Evolutionary conservation across 2,888 invertebrate species (phyloP).

Genomic region (Parelbella ahira): DNA sequence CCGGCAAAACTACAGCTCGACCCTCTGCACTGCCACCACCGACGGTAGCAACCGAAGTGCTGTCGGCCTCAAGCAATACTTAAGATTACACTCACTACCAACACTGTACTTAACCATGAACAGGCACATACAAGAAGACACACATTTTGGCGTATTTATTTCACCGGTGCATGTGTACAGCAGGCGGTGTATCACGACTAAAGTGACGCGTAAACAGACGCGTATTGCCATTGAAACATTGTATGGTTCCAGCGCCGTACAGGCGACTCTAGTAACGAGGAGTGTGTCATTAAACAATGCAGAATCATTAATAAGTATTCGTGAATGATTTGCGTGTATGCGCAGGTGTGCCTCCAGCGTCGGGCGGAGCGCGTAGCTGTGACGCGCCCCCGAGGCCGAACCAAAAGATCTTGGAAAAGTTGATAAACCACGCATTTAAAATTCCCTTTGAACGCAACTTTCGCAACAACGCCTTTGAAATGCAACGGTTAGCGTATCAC

Average conservation of each 20-base stretch:
- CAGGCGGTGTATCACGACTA: constrained; percentile 26
- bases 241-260: constrained; percentile 4
- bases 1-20: neutral
- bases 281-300: constrained; percentile 30
- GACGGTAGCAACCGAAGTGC: neutral
- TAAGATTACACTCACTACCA: neutral
- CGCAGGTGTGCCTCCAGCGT: constrained; percentile 30
- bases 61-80: neutral
- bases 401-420: neutral
- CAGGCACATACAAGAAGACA: no score
- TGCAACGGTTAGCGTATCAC: no score
- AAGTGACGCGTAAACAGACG: constrained; percentile 29
- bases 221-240: constrained; percentile 28
- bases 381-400: neutral
- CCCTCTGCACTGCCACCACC: neutral
- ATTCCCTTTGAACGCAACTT: neutral
- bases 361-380: neutral
- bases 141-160: neutral
- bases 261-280: constrained; percentile 14
- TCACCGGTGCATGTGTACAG: neutral
- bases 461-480: no score
- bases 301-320: constrained; percentile 32
- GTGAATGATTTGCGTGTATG: constrained; percentile 29
- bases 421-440: no score
- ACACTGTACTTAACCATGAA: neutral